Base-by-base conservation (phyloP, 2,797 vertebrate genomes). In the Emydoidea blandingii region DNA sequence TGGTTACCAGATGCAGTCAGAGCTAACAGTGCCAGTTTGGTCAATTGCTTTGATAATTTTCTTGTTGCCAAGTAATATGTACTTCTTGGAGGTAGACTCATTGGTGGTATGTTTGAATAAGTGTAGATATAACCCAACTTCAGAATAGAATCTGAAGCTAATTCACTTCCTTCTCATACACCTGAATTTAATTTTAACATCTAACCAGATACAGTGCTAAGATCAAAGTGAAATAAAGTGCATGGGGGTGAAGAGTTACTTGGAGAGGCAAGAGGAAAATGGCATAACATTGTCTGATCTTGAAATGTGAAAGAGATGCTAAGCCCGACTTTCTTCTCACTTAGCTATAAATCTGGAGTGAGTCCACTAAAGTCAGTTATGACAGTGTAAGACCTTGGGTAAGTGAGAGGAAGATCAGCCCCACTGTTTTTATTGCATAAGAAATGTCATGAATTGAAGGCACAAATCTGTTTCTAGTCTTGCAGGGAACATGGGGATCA, bases 31-130 rank as follows among this genome's bases (percentile, higher is more conserved):
- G 94, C 95, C 94, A 93, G 87, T 96, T 96, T 96, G 90, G 94
- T 96, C 95, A 94, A 97, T 90, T 96, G 91, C 94, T 97, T 96
- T 91, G 92, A 96, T 96, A 95, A 95, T 95, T 96, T 95, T 90
- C 83, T 74, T 92, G 92, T 92, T 95, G 93, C 96, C 91, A 93
- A 95, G 92, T 94, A 95, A 74, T 93, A 59, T 95, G 88, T 94
- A 68, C 87, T 97, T 94, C 93, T 95, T 96, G 95, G 91, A 95
- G 95, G 96, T 85, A 93, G 91, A 93, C 88, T 93, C 88, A 87
- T 85, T 56, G 81, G 79, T 94, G 88, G 50, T 97, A 72, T 96
- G 68, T 92, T 94, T 94, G 81, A 94, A 89, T 93, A 92, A 27
- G 49, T 91, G 76, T 44, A 94, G 86, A 92, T 81, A 87, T 95